These are phyloP conservation scores for Hermetia illucens DNA, from an alignment of 1,140 invertebrate species.

Conservation along the genomic window DNA sequence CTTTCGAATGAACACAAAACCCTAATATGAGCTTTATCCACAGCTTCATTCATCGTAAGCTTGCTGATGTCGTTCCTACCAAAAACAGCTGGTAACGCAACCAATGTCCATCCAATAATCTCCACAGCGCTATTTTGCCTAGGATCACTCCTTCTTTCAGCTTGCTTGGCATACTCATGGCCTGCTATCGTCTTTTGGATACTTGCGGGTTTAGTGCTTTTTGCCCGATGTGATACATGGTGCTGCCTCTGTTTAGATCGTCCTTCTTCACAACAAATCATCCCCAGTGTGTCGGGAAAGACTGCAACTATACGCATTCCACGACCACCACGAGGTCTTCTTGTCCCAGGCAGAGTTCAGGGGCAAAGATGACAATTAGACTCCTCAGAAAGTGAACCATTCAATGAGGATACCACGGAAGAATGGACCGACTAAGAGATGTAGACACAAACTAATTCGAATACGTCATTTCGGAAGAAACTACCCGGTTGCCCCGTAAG, in stretches of 20 bases:
- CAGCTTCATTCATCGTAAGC: constrained; percentile 17
- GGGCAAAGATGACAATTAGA: constrained; percentile 27
- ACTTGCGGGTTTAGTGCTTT: constrained; percentile 15
- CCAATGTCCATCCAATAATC: constrained; percentile 21
- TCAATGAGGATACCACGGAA: constrained; percentile 5
- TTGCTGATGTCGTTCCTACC: constrained; percentile 27
- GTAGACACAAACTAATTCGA: no score
- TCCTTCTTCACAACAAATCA: constrained; percentile 17
- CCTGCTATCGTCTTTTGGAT: constrained; percentile 23
- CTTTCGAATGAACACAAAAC: no score
- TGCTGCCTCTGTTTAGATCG: constrained; percentile 26
- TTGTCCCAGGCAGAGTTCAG: constrained; percentile 14
- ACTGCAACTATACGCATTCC: constrained; percentile 20
- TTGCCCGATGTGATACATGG: constrained; percentile 24
- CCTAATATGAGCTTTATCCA: no score
- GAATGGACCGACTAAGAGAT: constrained; percentile 10
- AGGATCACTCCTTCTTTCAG: constrained; percentile 16
- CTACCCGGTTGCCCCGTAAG: no score
- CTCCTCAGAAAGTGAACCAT: constrained; percentile 21
- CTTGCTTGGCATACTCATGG: constrained; percentile 21
- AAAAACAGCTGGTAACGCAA: constrained; percentile 18
- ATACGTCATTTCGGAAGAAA: no score
- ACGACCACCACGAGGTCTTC: constrained; percentile 20
- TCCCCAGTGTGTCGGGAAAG: constrained; percentile 23
- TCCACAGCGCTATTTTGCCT: constrained; percentile 17